Conservation (phyloP, 1,140 invertebrate species). For the Drosophila sucinea region DNA sequence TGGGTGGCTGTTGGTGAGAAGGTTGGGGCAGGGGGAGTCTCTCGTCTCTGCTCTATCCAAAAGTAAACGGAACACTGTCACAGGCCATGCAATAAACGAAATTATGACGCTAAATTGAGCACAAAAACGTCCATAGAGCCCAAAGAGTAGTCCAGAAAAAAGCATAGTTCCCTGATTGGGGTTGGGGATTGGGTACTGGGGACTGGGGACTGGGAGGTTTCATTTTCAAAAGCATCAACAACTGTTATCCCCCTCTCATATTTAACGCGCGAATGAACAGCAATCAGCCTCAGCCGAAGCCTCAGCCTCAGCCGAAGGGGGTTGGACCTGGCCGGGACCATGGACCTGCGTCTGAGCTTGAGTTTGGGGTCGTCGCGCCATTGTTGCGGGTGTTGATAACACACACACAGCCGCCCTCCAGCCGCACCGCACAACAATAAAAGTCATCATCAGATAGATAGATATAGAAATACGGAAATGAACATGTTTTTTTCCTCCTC, state of each 20-base stretch:
- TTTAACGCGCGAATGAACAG: conserved; percentile 77
- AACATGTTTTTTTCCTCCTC: conserved; percentile 51
- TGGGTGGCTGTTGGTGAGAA: background rate
- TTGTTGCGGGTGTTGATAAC: conserved; percentile 49
- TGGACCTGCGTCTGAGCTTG: conserved; percentile 34
- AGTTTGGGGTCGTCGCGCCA: conserved; percentile 47
- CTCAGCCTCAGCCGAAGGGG: conserved; percentile 36
- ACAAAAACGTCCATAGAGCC: conserved; percentile 70
- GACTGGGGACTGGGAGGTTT: conserved; percentile 25
- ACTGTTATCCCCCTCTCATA: conserved; percentile 35
- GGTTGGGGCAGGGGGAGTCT: background rate
- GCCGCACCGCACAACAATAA: conserved; percentile 65
- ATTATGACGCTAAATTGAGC: conserved; percentile 81
- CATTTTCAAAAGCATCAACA: conserved; percentile 54
- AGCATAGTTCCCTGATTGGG: conserved; percentile 30
- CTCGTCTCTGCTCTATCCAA: conserved; percentile 9
- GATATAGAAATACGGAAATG: conserved; percentile 78
- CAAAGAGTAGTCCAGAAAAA: conserved; percentile 64
- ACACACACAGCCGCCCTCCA: conserved; percentile 15
- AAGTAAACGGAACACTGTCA: conserved; percentile 36
- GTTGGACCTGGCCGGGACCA: conserved; percentile 17
- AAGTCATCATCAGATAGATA: conserved; percentile 68
- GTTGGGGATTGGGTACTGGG: conserved; percentile 12
- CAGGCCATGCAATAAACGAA: conserved; percentile 74
- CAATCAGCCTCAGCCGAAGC: conserved; percentile 60